Evolutionary conservation across 2,113 vertebrate species (phyloP).

Genomic region (Antigone vipio): DNA sequence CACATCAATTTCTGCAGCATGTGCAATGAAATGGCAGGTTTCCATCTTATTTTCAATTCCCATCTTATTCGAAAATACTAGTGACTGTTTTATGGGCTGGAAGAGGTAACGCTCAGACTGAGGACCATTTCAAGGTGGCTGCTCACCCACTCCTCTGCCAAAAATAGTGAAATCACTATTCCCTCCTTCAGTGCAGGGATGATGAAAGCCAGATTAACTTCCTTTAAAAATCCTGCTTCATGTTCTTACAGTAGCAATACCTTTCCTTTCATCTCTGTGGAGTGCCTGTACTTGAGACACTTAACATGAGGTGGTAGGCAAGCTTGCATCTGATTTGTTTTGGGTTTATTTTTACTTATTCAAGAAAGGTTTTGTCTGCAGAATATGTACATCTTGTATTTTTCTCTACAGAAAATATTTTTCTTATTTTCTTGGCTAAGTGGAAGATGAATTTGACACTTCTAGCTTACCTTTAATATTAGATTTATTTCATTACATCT

Average conservation of each 20-base stretch:
- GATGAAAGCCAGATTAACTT: not conserved
- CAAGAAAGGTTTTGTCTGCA: not conserved
- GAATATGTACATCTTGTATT: not conserved
- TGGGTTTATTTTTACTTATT: not conserved
- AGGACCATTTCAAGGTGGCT: conserved; percentile 30
- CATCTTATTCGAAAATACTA: conserved; percentile 1
- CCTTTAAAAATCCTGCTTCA: not conserved
- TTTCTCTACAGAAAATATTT: not conserved
- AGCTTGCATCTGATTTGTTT: not conserved
- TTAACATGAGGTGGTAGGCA: not conserved
- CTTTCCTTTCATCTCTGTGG: not conserved
- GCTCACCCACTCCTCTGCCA: conserved; percentile 26
- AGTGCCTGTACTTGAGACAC: not conserved
- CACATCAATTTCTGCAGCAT: not conserved
- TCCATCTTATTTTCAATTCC: conserved; percentile 35
- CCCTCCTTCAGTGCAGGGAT: not conserved
- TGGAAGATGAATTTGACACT: not conserved
- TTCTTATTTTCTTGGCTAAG: not conserved
- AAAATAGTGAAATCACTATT: conserved; percentile 29
- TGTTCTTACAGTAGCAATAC: not conserved
- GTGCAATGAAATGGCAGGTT: conserved; percentile 31
- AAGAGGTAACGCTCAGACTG: not conserved
- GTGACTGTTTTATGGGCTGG: conserved; percentile 18
- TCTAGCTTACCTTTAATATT: not conserved
- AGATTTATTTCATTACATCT: not conserved